Base-by-base conservation (phyloP, 2,888 invertebrate species). In the Gastracanthus pulcherrimus region DNA sequence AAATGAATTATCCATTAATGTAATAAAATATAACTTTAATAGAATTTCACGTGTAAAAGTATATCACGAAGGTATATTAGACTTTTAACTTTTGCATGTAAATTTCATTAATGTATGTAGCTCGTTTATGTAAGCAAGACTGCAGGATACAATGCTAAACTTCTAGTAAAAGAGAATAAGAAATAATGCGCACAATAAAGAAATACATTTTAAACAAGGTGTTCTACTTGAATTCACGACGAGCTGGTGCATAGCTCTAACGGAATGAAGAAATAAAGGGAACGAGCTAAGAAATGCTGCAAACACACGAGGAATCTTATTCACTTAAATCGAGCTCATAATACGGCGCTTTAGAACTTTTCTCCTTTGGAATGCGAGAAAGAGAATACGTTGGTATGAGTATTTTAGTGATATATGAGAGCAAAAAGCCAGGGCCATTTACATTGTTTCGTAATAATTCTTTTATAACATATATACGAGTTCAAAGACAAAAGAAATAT, bases 401-500 rank as follows among this genome's bases (percentile, higher is more conserved):
- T 74, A 77, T 58, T 81, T 66, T 51, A 69, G 78, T 79, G 75
- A 82, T 82, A 58, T 75, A 79, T 26, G 76, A 45, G 66, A 58
- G 36, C 23, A 75, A 75, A 72, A 74, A 67, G 55, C 23, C 16
- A 36, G 3, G 58, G 67, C 62, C 74, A 82, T 82, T 82, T 82
- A 55, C 78, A 82, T 82, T 78, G 78, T 82, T 79, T 82, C 78
- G 70, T 74, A 75, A 77, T 75, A 82, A 82, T 75, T 82, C 78
- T 79, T 69, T 64, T 41, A 7, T 16, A 72, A 13, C 38, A 51
- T 58, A 67, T 41, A 60, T 55, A 62, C 29, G 71, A 45, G 51
- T 60, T 67, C n/a, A 67, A 81, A 41, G 60, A 72, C 70, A 76
- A 77, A 81, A 81, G 81, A 74, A 67, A 72, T 72, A 71, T 64